Conservation (phyloP, 2,797 vertebrate genomes). For the Gymnocypris eckloni region DNA sequence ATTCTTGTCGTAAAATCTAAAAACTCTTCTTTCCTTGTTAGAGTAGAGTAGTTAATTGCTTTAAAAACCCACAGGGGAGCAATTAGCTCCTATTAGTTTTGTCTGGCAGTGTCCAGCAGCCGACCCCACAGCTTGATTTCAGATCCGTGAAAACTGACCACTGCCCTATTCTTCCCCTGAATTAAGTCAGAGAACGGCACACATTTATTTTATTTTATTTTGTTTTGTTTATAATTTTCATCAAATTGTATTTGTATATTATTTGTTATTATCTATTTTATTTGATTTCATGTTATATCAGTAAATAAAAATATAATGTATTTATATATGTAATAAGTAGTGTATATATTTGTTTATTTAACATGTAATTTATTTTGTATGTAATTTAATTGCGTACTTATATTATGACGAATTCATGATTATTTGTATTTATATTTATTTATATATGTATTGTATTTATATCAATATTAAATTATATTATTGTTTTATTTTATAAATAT, state of each 20-base stretch:
- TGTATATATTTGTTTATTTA: neutral
- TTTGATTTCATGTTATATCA: neutral
- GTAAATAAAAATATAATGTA: neutral
- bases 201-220: neutral
- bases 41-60: constrained; percentile 62
- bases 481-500: neutral
- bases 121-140: constrained; percentile 59
- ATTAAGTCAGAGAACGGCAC: neutral
- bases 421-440: neutral
- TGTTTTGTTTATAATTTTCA: neutral
- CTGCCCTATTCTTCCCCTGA: constrained; percentile 11
- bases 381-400: neutral
- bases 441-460: neutral
- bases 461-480: neutral
- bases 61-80: constrained; percentile 59
- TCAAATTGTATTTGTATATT: neutral
- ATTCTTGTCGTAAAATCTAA: constrained; percentile 32
- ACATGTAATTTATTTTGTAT: neutral
- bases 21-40: constrained; percentile 12
- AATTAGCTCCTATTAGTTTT: constrained; percentile 61
- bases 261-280: neutral
- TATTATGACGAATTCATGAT: neutral
- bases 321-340: neutral
- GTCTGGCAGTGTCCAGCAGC: constrained; percentile 55
- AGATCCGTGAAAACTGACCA: constrained; percentile 41